Evolutionary conservation across 2,797 vertebrate species (phyloP).

Genomic region (Petrocephalus schoutedeni): DNA sequence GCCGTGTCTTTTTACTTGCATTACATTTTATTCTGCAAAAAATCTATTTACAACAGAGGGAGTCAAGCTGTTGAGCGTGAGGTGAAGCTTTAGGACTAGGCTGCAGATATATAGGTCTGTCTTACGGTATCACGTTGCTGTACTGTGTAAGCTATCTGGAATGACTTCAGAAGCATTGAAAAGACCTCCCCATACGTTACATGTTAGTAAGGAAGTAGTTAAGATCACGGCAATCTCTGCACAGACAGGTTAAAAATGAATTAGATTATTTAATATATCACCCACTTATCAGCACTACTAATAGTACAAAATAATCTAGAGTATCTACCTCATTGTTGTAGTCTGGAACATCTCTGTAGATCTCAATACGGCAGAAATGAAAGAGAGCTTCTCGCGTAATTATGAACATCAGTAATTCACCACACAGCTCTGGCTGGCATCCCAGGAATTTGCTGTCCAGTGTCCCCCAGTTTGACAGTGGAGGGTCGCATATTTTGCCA

Average conservation of each 20-base stretch:
- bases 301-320: not conserved
- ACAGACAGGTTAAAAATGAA: not conserved
- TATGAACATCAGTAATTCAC: not conserved
- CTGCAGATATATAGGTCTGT: not conserved
- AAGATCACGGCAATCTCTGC: not conserved
- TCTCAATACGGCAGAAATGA: not conserved
- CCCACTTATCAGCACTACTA: not conserved
- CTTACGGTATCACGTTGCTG: not conserved
- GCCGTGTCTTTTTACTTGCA: not conserved
- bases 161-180: not conserved
- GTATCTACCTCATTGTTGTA: not conserved
- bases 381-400: not conserved
- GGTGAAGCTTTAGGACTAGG: not conserved
- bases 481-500: not conserved
- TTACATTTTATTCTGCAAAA: not conserved
- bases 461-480: not conserved
- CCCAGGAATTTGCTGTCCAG: not conserved
- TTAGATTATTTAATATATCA: not conserved
- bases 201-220: not conserved
- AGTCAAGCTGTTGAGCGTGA: not conserved
- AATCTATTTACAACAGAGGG: not conserved
- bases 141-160: not conserved
- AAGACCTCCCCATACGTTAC: not conserved
- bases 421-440: not conserved
- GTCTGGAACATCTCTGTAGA: not conserved